Conservation (phyloP, 2,113 vertebrate species). For the Erinaceus europaeus region DNA sequence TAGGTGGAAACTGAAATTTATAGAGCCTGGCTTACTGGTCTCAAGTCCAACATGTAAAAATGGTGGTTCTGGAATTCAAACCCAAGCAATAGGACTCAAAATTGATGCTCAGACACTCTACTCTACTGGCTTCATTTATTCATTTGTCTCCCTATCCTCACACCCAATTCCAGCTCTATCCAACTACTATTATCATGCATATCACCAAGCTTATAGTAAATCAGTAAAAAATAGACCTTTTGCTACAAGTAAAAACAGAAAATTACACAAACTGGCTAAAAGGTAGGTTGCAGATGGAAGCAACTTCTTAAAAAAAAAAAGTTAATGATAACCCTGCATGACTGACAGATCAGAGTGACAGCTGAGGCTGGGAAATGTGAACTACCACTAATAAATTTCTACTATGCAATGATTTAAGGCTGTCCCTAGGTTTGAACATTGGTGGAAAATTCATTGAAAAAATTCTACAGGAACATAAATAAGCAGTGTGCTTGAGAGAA, state of each 20-base stretch:
- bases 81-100: neutral
- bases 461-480: neutral
- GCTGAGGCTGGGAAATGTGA: neutral
- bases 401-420: neutral
- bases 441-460: neutral
- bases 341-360: neutral
- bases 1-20: neutral
- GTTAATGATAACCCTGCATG: neutral
- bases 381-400: neutral
- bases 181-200: neutral
- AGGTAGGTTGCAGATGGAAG: neutral
- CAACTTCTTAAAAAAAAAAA: neutral
- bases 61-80: neutral
- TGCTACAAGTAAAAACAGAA: neutral
- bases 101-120: neutral
- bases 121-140: neutral
- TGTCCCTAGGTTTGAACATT: neutral
- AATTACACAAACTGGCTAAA: neutral
- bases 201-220: neutral
- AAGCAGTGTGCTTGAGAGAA: neutral
- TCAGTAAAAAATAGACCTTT: neutral
- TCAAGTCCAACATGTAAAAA: neutral
- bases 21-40: neutral
- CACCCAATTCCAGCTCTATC: neutral
- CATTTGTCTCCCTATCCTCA: neutral